Percentiles rank a stretch among this genome's conserved stretches.
These are phyloP conservation scores for Odontocolon sp. DNA, from an alignment of 2,888 invertebrate genomes.

Conservation along the genomic window DNA sequence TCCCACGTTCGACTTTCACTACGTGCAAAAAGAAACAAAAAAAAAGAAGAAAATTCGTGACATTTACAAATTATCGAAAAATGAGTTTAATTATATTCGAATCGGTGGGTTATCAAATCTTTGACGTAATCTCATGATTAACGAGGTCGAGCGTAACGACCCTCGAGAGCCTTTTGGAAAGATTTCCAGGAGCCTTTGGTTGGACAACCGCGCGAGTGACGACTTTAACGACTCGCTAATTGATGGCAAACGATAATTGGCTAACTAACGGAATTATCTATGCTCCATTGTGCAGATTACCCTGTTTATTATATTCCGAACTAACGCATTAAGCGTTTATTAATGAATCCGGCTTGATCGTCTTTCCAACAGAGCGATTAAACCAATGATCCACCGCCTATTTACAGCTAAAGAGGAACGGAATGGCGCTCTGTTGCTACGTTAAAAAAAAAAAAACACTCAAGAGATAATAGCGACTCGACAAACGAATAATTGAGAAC, in stretches of 20 bases:
- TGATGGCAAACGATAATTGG: conserved; percentile 54
- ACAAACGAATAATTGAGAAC: conserved; percentile 16
- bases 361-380: background rate
- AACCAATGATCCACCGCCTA: background rate
- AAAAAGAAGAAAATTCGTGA: too few relatives aligned
- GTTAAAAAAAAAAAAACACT: too few relatives aligned
- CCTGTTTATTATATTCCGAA: background rate
- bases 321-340: conserved; percentile 39
- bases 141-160: conserved; percentile 19
- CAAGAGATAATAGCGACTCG: conserved; percentile 15
- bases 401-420: background rate
- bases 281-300: background rate
- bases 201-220: background rate
- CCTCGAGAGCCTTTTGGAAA: conserved; percentile 13
- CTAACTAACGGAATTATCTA: background rate
- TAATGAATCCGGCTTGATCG: conserved; percentile 30
- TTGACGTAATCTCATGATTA: conserved; percentile 10
- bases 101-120: conserved; percentile 9
- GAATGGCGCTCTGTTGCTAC: background rate
- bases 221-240: conserved; percentile 31
- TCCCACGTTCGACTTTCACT: background rate
- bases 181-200: background rate
- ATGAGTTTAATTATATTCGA: background rate
- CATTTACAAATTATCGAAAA: background rate
- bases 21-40: too few relatives aligned